Conservation (phyloP, 2,888 invertebrate species). For the Allacma fusca region DNA sequence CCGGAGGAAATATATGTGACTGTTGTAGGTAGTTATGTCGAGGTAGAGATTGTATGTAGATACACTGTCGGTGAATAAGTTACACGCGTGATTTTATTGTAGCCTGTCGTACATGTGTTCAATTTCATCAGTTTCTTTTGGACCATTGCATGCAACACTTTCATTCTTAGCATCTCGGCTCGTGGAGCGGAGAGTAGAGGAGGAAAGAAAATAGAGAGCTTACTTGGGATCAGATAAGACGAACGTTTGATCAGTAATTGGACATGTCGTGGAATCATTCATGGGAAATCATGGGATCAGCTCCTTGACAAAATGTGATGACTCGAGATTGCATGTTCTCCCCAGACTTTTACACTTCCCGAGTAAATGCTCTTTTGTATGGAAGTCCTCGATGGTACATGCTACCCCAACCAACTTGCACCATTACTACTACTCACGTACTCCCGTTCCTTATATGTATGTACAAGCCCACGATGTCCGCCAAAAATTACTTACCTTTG, state of each 20-base stretch:
- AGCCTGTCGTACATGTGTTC: neutral
- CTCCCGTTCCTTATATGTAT: too few species aligned
- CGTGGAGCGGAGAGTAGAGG: neutral
- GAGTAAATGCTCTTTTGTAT: conserved; percentile 23
- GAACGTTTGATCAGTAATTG: conserved; percentile 52
- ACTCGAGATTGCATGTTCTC: conserved; percentile 46
- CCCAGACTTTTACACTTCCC: conserved; percentile 41
- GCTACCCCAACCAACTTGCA: too few species aligned
- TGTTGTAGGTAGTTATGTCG: too few species aligned
- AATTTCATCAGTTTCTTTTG: conserved; percentile 1
- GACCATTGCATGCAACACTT: conserved; percentile 20
- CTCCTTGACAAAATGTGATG: conserved; percentile 46
- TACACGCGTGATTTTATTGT: conserved; percentile 18
- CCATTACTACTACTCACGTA: too few species aligned
- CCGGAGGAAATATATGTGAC: too few species aligned
- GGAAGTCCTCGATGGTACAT: neutral
- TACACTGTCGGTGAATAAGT: neutral
- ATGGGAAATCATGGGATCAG: conserved; percentile 48
- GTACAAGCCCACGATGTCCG: too few species aligned
- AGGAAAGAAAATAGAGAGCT: conserved; percentile 29
- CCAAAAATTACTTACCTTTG: too few species aligned
- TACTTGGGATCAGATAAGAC: conserved; percentile 28
- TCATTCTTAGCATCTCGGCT: neutral
- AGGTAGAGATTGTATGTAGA: neutral
- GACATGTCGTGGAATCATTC: conserved; percentile 49